Percentiles rank a stretch among this genome's conserved stretches.
Evolutionary conservation across 2,113 vertebrate genomes (phyloP).

Genomic region (Synodontis membranacea): DNA sequence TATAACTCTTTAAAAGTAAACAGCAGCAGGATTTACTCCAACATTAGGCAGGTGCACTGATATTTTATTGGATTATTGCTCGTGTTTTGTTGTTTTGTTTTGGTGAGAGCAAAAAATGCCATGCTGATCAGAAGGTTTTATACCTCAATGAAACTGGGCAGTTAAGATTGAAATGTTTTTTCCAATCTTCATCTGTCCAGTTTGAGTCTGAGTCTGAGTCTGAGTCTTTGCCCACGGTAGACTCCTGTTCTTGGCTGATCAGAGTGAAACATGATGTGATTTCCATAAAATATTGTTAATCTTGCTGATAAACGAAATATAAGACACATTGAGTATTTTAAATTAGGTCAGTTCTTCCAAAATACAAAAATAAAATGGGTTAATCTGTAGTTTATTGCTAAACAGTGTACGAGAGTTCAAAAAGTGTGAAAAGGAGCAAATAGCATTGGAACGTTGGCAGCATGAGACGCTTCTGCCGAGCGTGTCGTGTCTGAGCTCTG

Average conservation of each 20-base stretch:
- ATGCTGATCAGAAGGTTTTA: background rate
- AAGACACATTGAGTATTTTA: background rate
- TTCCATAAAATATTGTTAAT: background rate
- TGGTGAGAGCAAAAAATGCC: background rate
- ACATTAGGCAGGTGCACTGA: background rate
- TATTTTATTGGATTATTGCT: background rate
- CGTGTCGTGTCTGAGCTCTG: background rate
- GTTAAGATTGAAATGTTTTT: background rate
- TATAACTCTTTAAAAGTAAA: background rate
- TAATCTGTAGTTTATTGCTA: background rate
- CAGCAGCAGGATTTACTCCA: background rate
- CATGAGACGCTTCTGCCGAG: constrained; percentile 17
- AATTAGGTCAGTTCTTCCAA: background rate
- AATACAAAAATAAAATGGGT: background rate
- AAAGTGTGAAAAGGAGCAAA: background rate
- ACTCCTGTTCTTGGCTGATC: background rate
- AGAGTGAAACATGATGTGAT: too few relatives aligned
- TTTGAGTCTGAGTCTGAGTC: too few relatives aligned
- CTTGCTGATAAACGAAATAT: background rate
- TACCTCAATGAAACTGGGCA: background rate
- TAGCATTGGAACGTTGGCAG: background rate
- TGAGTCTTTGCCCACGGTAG: background rate
- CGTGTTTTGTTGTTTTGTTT: too few relatives aligned
- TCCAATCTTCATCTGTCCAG: background rate
- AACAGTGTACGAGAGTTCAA: background rate